phyloP scores from a whole-genome alignment of 2,797 vertebrate genomes.

The Catharus ustulatus region DNA sequence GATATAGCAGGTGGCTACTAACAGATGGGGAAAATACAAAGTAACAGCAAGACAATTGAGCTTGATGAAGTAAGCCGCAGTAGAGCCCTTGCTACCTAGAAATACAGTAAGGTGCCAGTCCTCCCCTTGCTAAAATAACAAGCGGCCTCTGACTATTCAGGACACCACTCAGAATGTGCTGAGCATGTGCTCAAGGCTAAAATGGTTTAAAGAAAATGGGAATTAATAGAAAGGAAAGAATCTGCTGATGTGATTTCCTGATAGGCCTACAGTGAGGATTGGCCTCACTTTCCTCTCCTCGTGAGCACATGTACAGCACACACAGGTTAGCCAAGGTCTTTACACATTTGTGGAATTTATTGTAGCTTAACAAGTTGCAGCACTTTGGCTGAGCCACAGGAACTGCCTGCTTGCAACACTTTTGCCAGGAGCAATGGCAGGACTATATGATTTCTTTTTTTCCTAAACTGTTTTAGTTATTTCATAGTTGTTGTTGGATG shows the following conservation, averaged over 20 bases:
- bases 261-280: background rate
- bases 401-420: background rate
- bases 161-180: background rate
- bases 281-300: background rate
- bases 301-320: fast-evolving
- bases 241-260: background rate
- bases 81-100: background rate
- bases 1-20: slow-evolving; percentile 41
- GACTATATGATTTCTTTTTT: background rate
- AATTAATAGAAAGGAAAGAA: background rate
- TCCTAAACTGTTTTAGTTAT: background rate
- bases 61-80: background rate
- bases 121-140: background rate
- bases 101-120: background rate
- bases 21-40: slow-evolving; percentile 36
- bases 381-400: background rate
- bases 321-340: background rate
- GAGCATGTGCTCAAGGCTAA: background rate
- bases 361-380: background rate
- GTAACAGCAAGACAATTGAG: slow-evolving; percentile 20
- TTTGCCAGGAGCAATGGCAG: background rate
- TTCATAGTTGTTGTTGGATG: background rate
- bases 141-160: background rate
- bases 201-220: background rate
- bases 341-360: background rate